Evolutionary conservation across 1,140 invertebrate genomes (phyloP).

Genomic region (Drosophila kurseongensis): DNA sequence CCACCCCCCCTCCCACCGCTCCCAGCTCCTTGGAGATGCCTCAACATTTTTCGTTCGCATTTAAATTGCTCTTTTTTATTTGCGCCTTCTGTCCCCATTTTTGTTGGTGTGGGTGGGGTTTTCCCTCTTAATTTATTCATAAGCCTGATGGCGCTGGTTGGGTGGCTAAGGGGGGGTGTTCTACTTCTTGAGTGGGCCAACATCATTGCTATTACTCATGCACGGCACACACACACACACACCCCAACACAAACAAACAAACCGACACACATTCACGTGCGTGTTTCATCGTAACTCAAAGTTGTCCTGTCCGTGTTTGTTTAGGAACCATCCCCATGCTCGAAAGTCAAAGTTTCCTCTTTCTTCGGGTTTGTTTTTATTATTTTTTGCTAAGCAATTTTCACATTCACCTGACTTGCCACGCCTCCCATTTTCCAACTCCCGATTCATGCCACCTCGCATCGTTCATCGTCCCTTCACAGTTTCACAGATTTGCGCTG

Average conservation of each 20-base stretch:
- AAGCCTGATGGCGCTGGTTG: conserved; percentile 64
- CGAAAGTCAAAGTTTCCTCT: conserved; percentile 47
- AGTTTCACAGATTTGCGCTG: conserved; percentile 51
- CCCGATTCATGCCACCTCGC: conserved; percentile 4
- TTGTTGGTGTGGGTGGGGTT: not conserved
- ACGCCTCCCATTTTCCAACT: not conserved
- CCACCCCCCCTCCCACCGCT: not conserved
- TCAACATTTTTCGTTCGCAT: conserved; percentile 39
- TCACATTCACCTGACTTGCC: conserved; percentile 40
- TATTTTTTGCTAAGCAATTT: conserved; percentile 50
- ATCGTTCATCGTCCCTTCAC: conserved; percentile 6
- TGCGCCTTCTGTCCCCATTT: conserved; percentile 66
- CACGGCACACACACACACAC: conserved; percentile 45
- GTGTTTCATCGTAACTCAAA: conserved; percentile 79
- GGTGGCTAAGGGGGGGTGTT: conserved; percentile 16
- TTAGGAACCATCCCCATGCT: conserved; percentile 59
- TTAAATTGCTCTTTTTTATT: conserved; percentile 78
- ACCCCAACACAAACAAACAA: conserved; percentile 18
- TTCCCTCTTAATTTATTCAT: conserved; percentile 78
- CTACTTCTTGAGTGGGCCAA: conserved; percentile 73
- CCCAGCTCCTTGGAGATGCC: conserved; percentile 23
- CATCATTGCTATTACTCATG: conserved; percentile 82
- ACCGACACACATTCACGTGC: conserved; percentile 56
- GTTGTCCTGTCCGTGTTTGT: conserved; percentile 61
- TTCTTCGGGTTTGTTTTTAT: conserved; percentile 33